phyloP scores from a whole-genome alignment of 1,140 invertebrate genomes.

The Ditylenchus dipsaci region DNA sequence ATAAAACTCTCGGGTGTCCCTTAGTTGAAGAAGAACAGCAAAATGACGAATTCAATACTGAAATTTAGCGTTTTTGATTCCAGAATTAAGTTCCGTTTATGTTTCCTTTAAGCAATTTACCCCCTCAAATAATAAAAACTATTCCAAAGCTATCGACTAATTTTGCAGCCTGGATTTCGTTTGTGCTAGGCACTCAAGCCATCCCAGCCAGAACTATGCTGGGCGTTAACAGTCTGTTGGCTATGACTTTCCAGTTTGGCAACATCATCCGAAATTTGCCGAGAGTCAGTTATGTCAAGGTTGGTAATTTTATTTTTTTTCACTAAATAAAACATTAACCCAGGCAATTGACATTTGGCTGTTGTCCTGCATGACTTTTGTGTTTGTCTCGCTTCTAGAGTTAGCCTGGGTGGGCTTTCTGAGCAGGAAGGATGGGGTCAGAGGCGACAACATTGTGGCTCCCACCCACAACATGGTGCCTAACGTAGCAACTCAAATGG shows the following conservation, averaged over 20 bases:
- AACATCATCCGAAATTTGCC: slow-evolving; percentile 52
- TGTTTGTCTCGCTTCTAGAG: slow-evolving; percentile 56
- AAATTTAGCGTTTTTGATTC: too few species aligned
- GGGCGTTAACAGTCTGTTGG: slow-evolving; percentile 45
- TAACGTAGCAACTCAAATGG: slow-evolving; percentile 6
- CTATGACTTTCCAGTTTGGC: slow-evolving; percentile 50
- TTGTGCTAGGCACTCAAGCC: slow-evolving; percentile 51
- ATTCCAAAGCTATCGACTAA: too few species aligned
- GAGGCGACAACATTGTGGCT: background rate
- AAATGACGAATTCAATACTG: too few species aligned
- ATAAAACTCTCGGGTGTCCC: too few species aligned
- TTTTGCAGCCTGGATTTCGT: slow-evolving; percentile 55
- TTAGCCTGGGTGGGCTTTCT: slow-evolving; percentile 52
- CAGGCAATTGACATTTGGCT: slow-evolving; percentile 55
- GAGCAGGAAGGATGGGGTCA: slow-evolving; percentile 44
- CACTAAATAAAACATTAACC: background rate
- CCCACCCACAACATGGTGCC: background rate
- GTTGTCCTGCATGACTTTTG: slow-evolving; percentile 58
- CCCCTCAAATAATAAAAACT: too few species aligned
- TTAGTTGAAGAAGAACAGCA: too few species aligned
- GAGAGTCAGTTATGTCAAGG: slow-evolving; percentile 44
- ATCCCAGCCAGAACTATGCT: slow-evolving; percentile 48
- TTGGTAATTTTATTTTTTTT: slow-evolving; percentile 6
- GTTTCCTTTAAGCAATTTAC: too few species aligned
- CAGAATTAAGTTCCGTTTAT: too few species aligned